phyloP scores from a whole-genome alignment of 2,113 vertebrate species.

The Equus przewalskii region DNA sequence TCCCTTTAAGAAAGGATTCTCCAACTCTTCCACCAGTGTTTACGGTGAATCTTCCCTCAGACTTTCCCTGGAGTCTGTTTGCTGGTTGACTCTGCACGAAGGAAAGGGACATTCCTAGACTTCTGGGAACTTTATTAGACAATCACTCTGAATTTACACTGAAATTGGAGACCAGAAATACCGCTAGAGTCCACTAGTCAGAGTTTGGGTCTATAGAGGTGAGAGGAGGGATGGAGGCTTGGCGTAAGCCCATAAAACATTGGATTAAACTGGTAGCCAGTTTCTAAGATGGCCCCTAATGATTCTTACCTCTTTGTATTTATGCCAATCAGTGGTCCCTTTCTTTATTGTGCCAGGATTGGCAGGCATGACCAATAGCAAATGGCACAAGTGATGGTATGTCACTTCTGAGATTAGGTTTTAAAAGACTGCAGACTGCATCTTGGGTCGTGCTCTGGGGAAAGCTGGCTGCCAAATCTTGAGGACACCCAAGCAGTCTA shows the following conservation, averaged over 20 bases:
- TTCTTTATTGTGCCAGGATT: neutral
- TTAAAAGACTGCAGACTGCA: neutral
- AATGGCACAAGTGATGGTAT: neutral
- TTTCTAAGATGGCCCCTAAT: neutral
- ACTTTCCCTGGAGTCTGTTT: neutral
- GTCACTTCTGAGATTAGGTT: neutral
- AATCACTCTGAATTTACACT: neutral
- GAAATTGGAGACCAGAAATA: neutral
- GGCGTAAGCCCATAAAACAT: neutral
- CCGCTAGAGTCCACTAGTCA: neutral
- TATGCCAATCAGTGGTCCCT: neutral
- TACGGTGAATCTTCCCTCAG: neutral
- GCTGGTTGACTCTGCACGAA: neutral
- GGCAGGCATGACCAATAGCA: neutral
- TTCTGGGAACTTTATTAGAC: neutral
- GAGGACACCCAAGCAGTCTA: neutral
- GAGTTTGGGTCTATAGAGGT: neutral
- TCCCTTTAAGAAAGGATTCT: neutral
- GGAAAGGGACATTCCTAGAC: neutral
- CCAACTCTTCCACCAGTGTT: neutral
- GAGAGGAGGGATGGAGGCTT: neutral
- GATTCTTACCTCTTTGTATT: neutral
- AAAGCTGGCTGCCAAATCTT: neutral
- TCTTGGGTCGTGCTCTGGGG: neutral
- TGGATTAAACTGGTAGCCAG: neutral